Evolutionary conservation across 2,113 vertebrate genomes (phyloP).

Genomic region (Podocnemis expansa): DNA sequence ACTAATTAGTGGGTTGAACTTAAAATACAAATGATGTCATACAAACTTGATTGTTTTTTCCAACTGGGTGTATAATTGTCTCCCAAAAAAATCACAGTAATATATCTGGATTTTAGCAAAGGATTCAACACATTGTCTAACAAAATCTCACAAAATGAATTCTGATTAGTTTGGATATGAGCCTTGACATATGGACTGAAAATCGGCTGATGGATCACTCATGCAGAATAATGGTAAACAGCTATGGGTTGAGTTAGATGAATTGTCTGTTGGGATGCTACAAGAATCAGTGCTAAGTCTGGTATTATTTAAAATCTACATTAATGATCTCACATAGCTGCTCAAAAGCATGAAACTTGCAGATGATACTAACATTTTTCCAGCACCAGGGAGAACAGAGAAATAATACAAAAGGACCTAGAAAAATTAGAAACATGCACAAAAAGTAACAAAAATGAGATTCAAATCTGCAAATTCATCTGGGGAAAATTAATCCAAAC

Average conservation of each 20-base stretch:
- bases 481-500: conserved; percentile 48
- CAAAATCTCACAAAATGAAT: not conserved
- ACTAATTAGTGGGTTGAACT: conserved; percentile 57
- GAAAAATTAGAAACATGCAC: conserved; percentile 32
- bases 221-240: not conserved
- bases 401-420: conserved; percentile 36
- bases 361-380: conserved; percentile 18
- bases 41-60: conserved; percentile 9
- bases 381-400: conserved; percentile 1
- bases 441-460: conserved; percentile 28
- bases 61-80: no score
- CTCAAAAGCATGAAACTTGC: conserved; percentile 23
- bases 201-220: not conserved
- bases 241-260: not conserved
- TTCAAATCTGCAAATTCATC: conserved; percentile 40
- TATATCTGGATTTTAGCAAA: conserved; percentile 44
- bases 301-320: not conserved
- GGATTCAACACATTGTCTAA: not conserved
- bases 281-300: not conserved
- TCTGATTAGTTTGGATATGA: conserved; percentile 6
- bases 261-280: not conserved
- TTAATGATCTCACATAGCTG: not conserved
- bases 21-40: conserved; percentile 57
- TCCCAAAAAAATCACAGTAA: conserved; percentile 23
- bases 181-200: not conserved